Percentiles rank a stretch among this genome's conserved stretches.
Evolutionary conservation across 1,140 invertebrate genomes (phyloP).

Genomic region (Leptopilina clavipes): DNA sequence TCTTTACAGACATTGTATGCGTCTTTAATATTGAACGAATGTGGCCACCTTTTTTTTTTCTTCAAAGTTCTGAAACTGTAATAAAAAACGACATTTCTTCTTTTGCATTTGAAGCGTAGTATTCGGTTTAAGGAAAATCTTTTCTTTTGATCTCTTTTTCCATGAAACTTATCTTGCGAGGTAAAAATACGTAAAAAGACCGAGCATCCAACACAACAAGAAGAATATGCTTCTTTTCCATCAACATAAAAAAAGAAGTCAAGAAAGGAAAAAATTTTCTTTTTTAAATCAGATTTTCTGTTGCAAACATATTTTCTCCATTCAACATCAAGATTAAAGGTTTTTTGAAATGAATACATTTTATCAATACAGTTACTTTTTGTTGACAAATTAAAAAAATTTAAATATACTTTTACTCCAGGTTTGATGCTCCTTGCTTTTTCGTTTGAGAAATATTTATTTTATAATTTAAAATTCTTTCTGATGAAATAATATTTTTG

Average conservation of each 20-base stretch:
- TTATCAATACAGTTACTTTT: background rate
- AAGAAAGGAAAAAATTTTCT: constrained; percentile 4
- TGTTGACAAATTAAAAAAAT: no score
- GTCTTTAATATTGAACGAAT: constrained; percentile 11
- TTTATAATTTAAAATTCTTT: no score
- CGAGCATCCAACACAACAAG: background rate
- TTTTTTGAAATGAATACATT: background rate
- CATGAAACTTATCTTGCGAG: constrained; percentile 4
- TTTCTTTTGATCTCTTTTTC: constrained; percentile 12
- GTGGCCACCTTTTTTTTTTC: background rate
- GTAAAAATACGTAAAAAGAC: constrained; percentile 16
- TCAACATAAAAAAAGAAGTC: constrained; percentile 1
- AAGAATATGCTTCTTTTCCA: constrained; percentile 16
- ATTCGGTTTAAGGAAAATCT: constrained; percentile 13
- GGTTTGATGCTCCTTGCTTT: no score
- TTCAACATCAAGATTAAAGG: background rate
- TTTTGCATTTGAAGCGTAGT: background rate
- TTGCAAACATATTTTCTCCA: background rate
- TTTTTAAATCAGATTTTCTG: constrained; percentile 1
- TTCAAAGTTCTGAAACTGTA: background rate
- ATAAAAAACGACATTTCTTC: constrained; percentile 11
- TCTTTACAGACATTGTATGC: background rate
- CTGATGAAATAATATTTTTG: no score
- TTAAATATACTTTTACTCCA: no score
- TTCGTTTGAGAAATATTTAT: no score